Evolutionary conservation across 2,113 vertebrate species (phyloP), one percentile per base, ranked within the genome.

Genomic region (Halcyon malimbica): DNA sequence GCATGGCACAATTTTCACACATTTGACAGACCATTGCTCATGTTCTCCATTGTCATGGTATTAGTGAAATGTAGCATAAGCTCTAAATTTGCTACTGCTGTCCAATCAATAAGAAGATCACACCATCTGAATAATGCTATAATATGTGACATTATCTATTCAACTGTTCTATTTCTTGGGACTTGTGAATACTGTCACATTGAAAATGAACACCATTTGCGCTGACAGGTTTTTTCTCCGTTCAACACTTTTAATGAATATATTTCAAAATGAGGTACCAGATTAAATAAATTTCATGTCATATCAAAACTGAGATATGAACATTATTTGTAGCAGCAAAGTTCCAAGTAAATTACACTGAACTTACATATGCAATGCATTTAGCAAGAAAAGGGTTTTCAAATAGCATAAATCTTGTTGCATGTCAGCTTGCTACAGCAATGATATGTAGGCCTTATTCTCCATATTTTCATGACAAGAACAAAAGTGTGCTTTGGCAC

Each of bases 31-130:
- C 94, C 86, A 94, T 95, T 97, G 96, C 96, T 97, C 97, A 95
- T 83, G 87, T 92, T 97, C 94, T 96, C 90, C 94, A 96, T 97
- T 98, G 96, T 96, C 95, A 96, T 33, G 91, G 91, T 97, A 95
- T 97, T 96, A 97, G 97, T 96, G 96, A 98, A 98, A 97, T 97
- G 97, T 92, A 98, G 95, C 96, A 92, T 97, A 94, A 96, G 93
- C 95, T 94, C 95, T 88, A 96, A 96, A 96, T 93, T 91, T 96
- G 88, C 88, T 96, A 53, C 91, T 89, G 67, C 83, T 71, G 18
- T 89, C 92, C 95, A 95, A 68, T 97, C 93, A 96, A 90, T 83
- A 87, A 96, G 90, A 93, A 93, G 87, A 95, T 93, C 86, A 88
- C 73, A 65, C 65, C 56, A 64, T 84, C 67, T 39, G 73, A 96